Conservation (phyloP, 2,797 vertebrate species). For the Menidia menidia region DNA sequence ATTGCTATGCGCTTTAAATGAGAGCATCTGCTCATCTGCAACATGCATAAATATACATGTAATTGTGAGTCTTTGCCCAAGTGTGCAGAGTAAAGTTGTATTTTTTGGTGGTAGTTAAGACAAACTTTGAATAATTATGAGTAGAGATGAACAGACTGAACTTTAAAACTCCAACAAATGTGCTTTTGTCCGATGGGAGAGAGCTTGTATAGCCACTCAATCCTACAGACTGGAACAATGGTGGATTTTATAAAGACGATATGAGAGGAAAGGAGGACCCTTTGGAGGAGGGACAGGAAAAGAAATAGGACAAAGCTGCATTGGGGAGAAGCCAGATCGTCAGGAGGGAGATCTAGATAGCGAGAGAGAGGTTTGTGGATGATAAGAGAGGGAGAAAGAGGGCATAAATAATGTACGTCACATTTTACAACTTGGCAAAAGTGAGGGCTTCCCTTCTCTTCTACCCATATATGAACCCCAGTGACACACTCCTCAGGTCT, state of each 20-base stretch:
- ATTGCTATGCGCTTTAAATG: too few species aligned
- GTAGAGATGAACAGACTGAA: too few species aligned
- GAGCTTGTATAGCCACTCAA: background rate
- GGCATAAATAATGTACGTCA: constrained; percentile 68
- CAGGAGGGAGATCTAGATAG: constrained; percentile 2
- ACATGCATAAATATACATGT: too few species aligned
- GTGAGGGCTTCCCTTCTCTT: constrained; percentile 52
- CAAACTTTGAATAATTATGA: too few species aligned
- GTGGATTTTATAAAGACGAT: constrained; percentile 13
- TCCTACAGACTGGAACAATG: background rate
- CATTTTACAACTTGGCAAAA: constrained; percentile 70
- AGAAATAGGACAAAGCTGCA: constrained; percentile 9
- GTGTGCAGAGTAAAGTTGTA: too few species aligned
- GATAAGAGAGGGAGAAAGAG: constrained; percentile 1
- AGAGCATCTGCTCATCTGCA: too few species aligned
- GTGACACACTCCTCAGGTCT: constrained; percentile 44
- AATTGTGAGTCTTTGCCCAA: too few species aligned
- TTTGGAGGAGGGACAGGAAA: constrained; percentile 11
- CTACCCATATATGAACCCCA: constrained; percentile 33
- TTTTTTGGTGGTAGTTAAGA: too few species aligned
- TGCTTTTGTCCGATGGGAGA: too few species aligned
- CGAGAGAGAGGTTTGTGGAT: constrained; percentile 14
- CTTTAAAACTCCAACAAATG: too few species aligned
- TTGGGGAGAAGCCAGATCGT: background rate
- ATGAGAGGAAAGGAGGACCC: constrained; percentile 3